Conservation (phyloP, 2,113 vertebrate genomes). For the Brachypodius melanocephalos region DNA sequence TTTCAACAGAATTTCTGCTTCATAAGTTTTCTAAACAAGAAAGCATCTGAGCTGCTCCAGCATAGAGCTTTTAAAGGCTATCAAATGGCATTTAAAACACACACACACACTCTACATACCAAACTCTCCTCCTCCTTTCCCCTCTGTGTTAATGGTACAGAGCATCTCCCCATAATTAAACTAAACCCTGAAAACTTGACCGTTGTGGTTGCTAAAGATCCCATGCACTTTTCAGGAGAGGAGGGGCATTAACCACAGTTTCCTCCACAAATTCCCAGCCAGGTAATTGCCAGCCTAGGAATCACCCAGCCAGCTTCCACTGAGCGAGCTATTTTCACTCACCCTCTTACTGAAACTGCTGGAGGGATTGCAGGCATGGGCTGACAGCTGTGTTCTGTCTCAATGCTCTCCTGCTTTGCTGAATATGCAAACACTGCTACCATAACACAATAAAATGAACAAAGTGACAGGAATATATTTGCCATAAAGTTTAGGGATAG, state of each 20-base stretch:
- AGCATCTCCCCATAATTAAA: background rate
- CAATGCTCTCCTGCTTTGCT: background rate
- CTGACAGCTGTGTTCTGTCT: conserved; percentile 30
- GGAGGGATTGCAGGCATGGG: fast-evolving
- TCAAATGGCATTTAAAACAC: conserved; percentile 23
- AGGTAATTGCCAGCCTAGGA: conserved; percentile 21
- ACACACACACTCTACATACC: background rate
- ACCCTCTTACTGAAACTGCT: background rate
- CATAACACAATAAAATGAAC: conserved; percentile 38
- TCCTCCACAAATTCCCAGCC: conserved; percentile 8
- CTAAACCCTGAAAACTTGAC: conserved; percentile 15
- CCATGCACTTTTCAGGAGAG: background rate
- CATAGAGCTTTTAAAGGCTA: background rate
- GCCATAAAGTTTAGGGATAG: conserved; percentile 2
- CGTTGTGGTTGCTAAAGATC: background rate
- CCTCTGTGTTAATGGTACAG: background rate
- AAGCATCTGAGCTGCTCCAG: background rate
- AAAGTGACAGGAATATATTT: conserved; percentile 35
- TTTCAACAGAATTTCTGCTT: conserved; percentile 48
- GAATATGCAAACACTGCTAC: conserved; percentile 51
- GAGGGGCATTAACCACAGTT: background rate
- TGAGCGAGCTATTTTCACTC: background rate
- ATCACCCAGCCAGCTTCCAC: background rate
- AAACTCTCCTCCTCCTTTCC: background rate
- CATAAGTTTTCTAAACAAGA: conserved; percentile 23